A percentile compares a stretch with the other conserved stretches of the same genome.
These are phyloP conservation scores for Psilopsiagon aurifrons DNA, from an alignment of 2,113 vertebrate genomes.

Conservation along the genomic window DNA sequence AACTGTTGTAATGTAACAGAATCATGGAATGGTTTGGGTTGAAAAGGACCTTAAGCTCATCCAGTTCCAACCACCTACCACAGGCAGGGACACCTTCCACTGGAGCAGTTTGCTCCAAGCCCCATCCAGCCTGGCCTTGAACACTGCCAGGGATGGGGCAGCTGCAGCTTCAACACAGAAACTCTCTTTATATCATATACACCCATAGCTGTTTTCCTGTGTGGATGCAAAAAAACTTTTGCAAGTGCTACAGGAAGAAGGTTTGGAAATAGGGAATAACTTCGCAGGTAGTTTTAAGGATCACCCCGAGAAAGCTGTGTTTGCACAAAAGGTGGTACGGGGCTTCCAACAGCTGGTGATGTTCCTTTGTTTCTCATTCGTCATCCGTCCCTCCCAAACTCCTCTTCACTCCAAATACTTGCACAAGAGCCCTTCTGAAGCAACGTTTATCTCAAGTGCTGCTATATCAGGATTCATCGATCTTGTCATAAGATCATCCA, in stretches of 20 bases:
- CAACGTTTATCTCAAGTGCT: slow-evolving; percentile 34
- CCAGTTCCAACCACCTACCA: not conserved
- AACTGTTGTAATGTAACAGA: not conserved
- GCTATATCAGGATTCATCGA: slow-evolving; percentile 31
- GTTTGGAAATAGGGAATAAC: not conserved
- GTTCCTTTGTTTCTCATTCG: not conserved
- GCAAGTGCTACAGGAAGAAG: not conserved
- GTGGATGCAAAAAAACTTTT: not conserved
- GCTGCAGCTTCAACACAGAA: not conserved
- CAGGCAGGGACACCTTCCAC: not conserved
- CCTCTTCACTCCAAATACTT: not conserved
- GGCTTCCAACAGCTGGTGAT: not conserved
- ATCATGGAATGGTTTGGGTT: not conserved
- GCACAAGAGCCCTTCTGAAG: slow-evolving; percentile 7
- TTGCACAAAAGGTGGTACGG: not conserved
- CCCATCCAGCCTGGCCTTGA: not conserved
- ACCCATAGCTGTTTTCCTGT: not conserved
- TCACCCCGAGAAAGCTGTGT: not conserved
- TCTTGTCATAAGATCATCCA: not conserved
- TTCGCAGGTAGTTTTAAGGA: not conserved
- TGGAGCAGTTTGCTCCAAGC: not conserved
- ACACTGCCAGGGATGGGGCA: not conserved
- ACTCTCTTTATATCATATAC: not conserved
- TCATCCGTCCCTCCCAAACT: not conserved
- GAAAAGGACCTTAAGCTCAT: not conserved